These are phyloP conservation scores for Motacilla tschutschensis DNA, from an alignment of 2,113 vertebrate genomes.

Conservation along the genomic window DNA sequence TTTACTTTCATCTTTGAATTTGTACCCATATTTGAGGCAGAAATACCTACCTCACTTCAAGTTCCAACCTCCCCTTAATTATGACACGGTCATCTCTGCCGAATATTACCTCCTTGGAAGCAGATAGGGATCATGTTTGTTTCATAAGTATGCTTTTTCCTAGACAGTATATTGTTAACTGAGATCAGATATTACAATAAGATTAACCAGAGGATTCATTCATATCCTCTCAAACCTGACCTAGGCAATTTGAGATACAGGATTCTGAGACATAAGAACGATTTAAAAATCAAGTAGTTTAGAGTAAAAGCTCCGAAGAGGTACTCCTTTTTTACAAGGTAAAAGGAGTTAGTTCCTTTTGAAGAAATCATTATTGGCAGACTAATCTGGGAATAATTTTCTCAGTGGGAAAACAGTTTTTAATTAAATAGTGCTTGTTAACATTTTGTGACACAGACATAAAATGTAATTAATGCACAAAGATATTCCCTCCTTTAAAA, in stretches of 20 bases:
- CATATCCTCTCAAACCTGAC: background rate
- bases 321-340: background rate
- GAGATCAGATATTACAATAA: background rate
- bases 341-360: background rate
- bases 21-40: background rate
- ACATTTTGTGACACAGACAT: background rate
- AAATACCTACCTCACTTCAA: background rate
- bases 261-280: background rate
- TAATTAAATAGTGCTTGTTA: constrained; percentile 27
- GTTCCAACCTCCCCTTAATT: background rate
- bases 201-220: background rate
- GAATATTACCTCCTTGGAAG: background rate
- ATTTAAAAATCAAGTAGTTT: background rate
- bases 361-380: background rate
- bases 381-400: constrained; percentile 29
- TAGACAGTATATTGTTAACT: background rate
- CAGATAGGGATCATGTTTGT: background rate
- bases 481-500: background rate
- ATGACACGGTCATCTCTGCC: background rate
- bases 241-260: background rate
- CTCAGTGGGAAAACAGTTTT: constrained; percentile 21
- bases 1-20: background rate
- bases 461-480: constrained; percentile 4
- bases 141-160: background rate
- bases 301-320: background rate